phyloP scores from a whole-genome alignment of 2,888 invertebrate genomes.

The Leptogaster cylindrica region DNA sequence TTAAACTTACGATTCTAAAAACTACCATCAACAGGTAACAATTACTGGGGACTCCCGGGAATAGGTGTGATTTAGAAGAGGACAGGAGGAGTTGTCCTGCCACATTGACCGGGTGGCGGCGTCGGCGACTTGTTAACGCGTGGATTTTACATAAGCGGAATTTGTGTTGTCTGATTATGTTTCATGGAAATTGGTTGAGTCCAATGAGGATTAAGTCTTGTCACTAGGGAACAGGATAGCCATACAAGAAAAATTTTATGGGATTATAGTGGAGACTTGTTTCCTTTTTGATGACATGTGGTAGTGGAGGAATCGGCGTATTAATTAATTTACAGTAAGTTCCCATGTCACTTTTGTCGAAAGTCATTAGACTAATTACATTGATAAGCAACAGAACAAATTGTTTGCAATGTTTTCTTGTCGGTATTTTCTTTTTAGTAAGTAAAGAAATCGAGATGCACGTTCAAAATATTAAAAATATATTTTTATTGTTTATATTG shows the following conservation, averaged over 20 bases:
- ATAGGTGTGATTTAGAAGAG: neutral
- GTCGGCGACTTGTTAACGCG: constrained; percentile 32
- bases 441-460: too few relatives aligned
- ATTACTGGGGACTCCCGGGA: constrained; percentile 16
- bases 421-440: too few relatives aligned
- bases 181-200: neutral
- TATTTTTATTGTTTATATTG: too few relatives aligned
- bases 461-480: too few relatives aligned
- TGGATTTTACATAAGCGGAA: constrained; percentile 1
- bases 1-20: constrained; percentile 44
- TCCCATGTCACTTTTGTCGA: too few relatives aligned
- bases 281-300: neutral
- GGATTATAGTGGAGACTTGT: neutral
- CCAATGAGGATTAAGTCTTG: constrained; percentile 7
- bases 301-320: neutral
- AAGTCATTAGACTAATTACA: too few relatives aligned
- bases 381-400: too few relatives aligned
- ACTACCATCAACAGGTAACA: constrained; percentile 35
- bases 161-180: constrained; percentile 11
- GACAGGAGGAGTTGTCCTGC: neutral
- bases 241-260: too few relatives aligned
- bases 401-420: too few relatives aligned
- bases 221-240: too few relatives aligned
- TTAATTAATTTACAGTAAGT: neutral
- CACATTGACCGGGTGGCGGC: neutral